Base-by-base conservation (phyloP, 2,888 invertebrate genomes). In the Hypena proboscidalis region DNA sequence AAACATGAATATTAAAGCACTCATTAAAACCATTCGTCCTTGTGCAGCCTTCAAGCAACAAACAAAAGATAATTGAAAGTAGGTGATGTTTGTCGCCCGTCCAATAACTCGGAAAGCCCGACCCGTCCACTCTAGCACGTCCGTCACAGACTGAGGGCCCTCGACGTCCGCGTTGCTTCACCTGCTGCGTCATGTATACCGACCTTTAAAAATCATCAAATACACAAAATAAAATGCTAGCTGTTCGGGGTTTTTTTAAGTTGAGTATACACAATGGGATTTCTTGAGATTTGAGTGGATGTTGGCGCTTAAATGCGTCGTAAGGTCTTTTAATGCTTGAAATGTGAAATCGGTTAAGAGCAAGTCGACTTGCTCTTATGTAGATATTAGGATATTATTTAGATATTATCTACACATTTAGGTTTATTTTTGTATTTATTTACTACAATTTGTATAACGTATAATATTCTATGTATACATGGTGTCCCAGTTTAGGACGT, bases 121-220 rank as follows among this genome's bases (percentile, higher is more conserved):
- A 42, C 47, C 53, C 61, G 41, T 54, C 72, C 80, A 77, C 81
- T 81, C 49, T 31, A 60, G 70, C 80, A 81, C 79, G 80, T 72
- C 62, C 66, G 67, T 54, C 56, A 49, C 43, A 41, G 51, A 41
- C 56, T 37, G 43, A 67, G 66, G 38, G 58, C 58, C 22, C 67
- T 66, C 40, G 29, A 42, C 40, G 30, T 49, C 45, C 31, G 40
- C 40, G 30, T 49, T 44, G 48, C 46, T 27, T 45, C 33, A 42
- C 44, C 45, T 45, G 55, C 67, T 62, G 43, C 35, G 66, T 68
- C 68, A 69, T 67, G 57, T 36, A 65, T 55, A 61, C 40, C 31
- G 17, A 33, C 35, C 38, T 22, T 52, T 26, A 33, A 49, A 50
- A 51, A 8, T 10, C 14, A 13, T 27, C 7, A 2, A 37, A 32